Evolutionary conservation across 2,113 vertebrate genomes (phyloP).

Genomic region (Ellobius talpinus): DNA sequence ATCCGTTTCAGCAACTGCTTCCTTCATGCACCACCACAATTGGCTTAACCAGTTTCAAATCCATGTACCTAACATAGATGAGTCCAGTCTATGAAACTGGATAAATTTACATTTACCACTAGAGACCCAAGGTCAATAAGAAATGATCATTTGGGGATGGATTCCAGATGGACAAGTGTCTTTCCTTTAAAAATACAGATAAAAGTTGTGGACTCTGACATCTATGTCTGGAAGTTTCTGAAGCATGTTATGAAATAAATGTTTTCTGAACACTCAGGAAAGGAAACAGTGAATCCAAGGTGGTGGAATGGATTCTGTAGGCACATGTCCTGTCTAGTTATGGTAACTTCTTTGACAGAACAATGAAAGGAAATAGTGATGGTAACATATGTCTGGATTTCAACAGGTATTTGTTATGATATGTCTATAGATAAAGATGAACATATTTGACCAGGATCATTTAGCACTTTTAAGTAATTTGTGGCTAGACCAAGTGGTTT

Average conservation of each 20-base stretch:
- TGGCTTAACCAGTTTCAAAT: not conserved
- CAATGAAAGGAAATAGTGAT: not conserved
- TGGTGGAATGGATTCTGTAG: not conserved
- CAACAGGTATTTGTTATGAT: not conserved
- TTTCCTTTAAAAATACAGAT: not conserved
- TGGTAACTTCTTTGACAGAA: not conserved
- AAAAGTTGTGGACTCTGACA: not conserved
- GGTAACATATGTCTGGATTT: not conserved
- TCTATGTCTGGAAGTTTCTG: conserved; percentile 39
- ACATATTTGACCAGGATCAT: not conserved
- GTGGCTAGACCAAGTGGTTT: not conserved
- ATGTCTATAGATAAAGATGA: not conserved
- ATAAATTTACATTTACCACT: conserved; percentile 23
- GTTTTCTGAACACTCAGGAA: not conserved
- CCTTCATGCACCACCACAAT: not conserved
- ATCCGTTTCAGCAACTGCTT: not conserved
- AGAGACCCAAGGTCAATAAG: not conserved
- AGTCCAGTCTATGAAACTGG: not conserved
- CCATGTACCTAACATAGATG: not conserved
- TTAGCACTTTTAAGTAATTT: not conserved
- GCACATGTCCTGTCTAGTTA: not conserved
- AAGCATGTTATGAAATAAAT: not conserved
- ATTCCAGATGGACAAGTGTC: not conserved
- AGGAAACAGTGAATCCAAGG: not conserved
- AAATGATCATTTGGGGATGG: not conserved